Evolutionary conservation across 2,113 vertebrate genomes (phyloP).

Genomic region (Eidolon helvum): DNA sequence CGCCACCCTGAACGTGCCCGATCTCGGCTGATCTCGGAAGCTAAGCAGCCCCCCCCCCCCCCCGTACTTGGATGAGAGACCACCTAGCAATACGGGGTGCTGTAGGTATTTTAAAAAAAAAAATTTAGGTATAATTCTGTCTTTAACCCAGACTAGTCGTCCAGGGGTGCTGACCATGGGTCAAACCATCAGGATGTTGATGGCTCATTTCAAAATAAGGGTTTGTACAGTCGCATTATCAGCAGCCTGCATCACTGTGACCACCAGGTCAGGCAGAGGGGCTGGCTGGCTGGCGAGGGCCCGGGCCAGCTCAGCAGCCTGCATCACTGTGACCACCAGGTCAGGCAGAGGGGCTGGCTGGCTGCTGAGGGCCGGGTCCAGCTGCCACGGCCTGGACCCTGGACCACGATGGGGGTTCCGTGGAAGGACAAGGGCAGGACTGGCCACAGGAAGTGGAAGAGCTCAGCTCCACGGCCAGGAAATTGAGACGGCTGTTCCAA

Average conservation of each 20-base stretch:
- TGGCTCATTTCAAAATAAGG: neutral
- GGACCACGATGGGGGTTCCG: rapidly evolving
- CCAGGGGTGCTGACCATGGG: neutral
- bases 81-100: too few species aligned
- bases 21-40: too few species aligned
- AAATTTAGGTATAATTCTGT: neutral
- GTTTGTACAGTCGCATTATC: rapidly evolving
- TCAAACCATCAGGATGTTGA: rapidly evolving
- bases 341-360: neutral
- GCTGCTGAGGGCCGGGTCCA: too few species aligned
- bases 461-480: neutral
- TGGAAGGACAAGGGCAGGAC: neutral
- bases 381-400: neutral
- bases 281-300: too few species aligned
- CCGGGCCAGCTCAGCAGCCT: rapidly evolving
- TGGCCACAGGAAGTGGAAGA: neutral
- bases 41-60: too few species aligned
- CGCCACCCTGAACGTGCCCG: too few species aligned
- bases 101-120: too few species aligned
- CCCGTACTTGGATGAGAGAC: too few species aligned
- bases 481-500: neutral
- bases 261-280: rapidly evolving
- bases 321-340: rapidly evolving
- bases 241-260: rapidly evolving
- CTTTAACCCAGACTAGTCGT: neutral